Percentiles rank a stretch among this genome's conserved stretches.
Evolutionary conservation across 2,888 invertebrate species (phyloP).

Genomic region (Dyspetes luteomarginatus): DNA sequence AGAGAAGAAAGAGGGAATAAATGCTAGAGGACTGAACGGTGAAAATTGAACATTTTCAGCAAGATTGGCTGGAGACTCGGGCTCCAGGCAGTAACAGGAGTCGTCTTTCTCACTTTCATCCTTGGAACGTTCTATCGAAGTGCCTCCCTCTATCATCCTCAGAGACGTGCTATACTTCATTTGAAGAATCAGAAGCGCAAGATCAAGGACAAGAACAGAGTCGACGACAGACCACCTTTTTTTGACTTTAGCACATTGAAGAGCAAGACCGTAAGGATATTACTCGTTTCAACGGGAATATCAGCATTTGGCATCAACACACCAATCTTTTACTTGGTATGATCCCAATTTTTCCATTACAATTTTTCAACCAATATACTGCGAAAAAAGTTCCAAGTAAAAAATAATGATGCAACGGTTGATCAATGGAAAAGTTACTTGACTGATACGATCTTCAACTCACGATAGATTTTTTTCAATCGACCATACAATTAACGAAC

Average conservation of each 20-base stretch:
- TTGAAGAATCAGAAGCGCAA: constrained; percentile 94
- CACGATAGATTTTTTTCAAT: too few species aligned
- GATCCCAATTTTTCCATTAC: constrained; percentile 42
- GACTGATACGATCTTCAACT: too few species aligned
- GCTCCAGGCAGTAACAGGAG: constrained; percentile 93
- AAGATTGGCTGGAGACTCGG: constrained; percentile 93
- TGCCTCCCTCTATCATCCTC: constrained; percentile 94
- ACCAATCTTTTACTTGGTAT: constrained; percentile 91
- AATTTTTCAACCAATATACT: too few species aligned
- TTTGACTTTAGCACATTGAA: constrained; percentile 93
- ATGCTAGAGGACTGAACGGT: constrained; percentile 43
- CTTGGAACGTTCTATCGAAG: constrained; percentile 95
- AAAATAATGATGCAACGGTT: too few species aligned
- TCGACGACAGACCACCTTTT: constrained; percentile 92
- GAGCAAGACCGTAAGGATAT: constrained; percentile 93
- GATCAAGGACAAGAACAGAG: constrained; percentile 91
- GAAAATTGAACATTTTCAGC: constrained; percentile 83
- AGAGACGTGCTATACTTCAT: constrained; percentile 93
- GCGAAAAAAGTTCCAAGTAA: too few species aligned
- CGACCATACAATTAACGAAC: too few species aligned
- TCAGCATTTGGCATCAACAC: constrained; percentile 93
- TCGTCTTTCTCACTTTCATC: constrained; percentile 92
- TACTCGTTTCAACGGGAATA: constrained; percentile 92
- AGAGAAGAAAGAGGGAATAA: constrained; percentile 38
- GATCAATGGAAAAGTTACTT: too few species aligned